A percentile compares a stretch with the other conserved stretches of the same genome.
These are phyloP conservation scores for Clarias gariepinus DNA, from an alignment of 2,113 vertebrate species.

Conservation along the genomic window DNA sequence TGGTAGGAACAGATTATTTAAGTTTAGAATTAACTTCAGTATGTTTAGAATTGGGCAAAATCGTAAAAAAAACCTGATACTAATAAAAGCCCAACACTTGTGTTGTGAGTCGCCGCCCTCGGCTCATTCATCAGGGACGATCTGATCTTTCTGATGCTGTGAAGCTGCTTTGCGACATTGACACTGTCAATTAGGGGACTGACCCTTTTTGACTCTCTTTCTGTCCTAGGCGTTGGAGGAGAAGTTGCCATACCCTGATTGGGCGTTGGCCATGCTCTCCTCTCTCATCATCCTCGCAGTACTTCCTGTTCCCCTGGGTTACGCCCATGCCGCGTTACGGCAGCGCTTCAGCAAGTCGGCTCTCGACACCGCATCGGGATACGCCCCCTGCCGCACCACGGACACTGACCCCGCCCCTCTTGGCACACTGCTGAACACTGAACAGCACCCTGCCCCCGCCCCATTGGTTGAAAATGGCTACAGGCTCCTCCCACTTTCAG, in stretches of 20 bases:
- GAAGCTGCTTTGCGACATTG: neutral
- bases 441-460: constrained; percentile 28
- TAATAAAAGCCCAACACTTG: too few species aligned
- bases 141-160: too few species aligned
- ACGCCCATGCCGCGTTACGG: constrained; percentile 57
- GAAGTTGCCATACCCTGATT: constrained; percentile 71
- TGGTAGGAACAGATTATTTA: too few species aligned
- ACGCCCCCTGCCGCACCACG: constrained; percentile 48
- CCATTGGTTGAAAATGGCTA: neutral
- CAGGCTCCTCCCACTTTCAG: constrained; percentile 36
- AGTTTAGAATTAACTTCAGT: too few species aligned
- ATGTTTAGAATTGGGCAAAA: too few species aligned
- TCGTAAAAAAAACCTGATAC: too few species aligned
- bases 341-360: constrained; percentile 36
- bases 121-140: too few species aligned
- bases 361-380: constrained; percentile 3
- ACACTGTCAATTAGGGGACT: too few species aligned
- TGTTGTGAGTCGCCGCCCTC: too few species aligned
- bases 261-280: constrained; percentile 75
- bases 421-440: neutral
- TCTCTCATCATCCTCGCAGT: constrained; percentile 69
- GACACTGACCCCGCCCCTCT: constrained; percentile 56
- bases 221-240: constrained; percentile 72
- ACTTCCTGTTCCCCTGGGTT: constrained; percentile 71
- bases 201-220: neutral